A percentile compares a stretch with the other conserved stretches of the same genome.
These are phyloP conservation scores for Odontothrips loti DNA, from an alignment of 2,888 invertebrate genomes.

Conservation along the genomic window DNA sequence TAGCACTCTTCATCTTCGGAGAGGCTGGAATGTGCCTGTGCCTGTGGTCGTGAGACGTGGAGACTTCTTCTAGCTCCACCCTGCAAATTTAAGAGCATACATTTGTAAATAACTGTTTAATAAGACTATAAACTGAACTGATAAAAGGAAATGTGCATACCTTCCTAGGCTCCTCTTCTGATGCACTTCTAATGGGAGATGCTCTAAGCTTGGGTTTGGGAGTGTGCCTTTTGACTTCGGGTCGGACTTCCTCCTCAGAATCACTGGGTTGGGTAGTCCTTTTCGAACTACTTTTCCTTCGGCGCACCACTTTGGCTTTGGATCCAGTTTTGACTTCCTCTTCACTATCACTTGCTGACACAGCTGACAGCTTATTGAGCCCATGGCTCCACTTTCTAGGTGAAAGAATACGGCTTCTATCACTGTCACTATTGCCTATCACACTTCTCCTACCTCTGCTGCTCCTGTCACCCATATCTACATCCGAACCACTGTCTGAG, in stretches of 20 bases:
- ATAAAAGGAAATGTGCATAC: neutral
- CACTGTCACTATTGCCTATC: constrained; percentile 7
- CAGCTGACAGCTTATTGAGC: constrained; percentile 35
- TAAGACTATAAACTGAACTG: neutral
- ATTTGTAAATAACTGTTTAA: neutral
- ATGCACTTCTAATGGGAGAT: neutral
- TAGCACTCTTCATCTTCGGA: constrained; percentile 7
- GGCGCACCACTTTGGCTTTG: neutral
- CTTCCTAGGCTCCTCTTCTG: constrained; percentile 17
- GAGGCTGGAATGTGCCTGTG: neutral
- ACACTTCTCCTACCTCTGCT: constrained; percentile 6
- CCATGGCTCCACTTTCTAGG: constrained; percentile 19
- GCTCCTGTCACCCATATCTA: neutral
- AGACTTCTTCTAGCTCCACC: neutral
- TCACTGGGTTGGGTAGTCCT: neutral
- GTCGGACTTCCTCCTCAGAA: constrained; percentile 17
- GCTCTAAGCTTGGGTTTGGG: neutral
- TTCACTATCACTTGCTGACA: constrained; percentile 44
- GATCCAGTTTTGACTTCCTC: constrained; percentile 42
- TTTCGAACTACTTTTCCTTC: constrained; percentile 1
- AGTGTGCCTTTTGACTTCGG: neutral
- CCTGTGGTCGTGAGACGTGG: neutral
- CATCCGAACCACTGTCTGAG: constrained; percentile 10
- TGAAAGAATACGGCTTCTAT: neutral
- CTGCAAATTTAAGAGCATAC: neutral